Conservation (phyloP, 2,888 invertebrate species). For the Amitus sp. region DNA sequence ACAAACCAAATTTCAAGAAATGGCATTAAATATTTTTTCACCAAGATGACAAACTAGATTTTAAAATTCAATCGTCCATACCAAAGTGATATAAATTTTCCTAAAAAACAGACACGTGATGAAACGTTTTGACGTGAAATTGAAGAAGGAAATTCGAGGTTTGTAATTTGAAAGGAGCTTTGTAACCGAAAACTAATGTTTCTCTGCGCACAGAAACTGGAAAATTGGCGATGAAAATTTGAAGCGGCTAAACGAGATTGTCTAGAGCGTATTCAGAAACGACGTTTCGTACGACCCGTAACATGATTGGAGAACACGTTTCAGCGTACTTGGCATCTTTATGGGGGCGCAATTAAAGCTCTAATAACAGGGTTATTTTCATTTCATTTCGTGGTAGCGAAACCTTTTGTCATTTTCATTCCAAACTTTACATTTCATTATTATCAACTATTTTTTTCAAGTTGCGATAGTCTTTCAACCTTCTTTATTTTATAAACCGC, state of each 20-base stretch:
- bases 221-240: slow-evolving; percentile 23
- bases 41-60: neutral
- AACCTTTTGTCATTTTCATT: neutral
- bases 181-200: slow-evolving; percentile 16
- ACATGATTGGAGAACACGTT: slow-evolving; percentile 21
- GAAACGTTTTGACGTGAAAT: neutral
- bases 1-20: no score
- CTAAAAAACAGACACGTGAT: no score
- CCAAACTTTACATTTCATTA: no score
- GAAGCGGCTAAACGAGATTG: slow-evolving; percentile 23
- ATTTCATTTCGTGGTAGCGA: slow-evolving; percentile 9
- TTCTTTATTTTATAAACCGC: no score
- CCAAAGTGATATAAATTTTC: no score
- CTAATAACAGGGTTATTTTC: neutral
- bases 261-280: slow-evolving; percentile 18
- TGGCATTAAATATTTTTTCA: neutral
- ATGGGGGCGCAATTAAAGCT: slow-evolving; percentile 14
- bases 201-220: slow-evolving; percentile 9
- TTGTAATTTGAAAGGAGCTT: slow-evolving; percentile 1
- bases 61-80: neutral
- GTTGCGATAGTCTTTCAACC: no score
- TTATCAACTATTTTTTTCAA: no score
- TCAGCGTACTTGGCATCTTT: slow-evolving; percentile 8
- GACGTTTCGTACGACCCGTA: slow-evolving; percentile 14
- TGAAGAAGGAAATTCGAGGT: neutral